Evolutionary conservation across 2,888 invertebrate genomes (phyloP).

Genomic region (Watsonalla cultraria): DNA sequence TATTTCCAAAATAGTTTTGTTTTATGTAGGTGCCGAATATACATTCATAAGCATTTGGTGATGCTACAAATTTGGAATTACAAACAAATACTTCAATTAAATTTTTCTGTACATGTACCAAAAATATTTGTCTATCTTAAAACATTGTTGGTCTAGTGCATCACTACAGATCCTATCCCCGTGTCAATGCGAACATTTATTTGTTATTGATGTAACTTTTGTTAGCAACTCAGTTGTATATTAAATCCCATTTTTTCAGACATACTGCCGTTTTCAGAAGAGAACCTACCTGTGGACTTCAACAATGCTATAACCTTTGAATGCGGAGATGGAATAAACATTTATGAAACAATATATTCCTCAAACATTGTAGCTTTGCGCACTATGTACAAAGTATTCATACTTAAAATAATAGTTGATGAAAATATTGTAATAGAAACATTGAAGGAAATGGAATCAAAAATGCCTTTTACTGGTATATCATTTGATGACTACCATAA

Average conservation of each 20-base stretch:
- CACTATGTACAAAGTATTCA: constrained; percentile 51
- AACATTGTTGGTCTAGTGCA: too few relatives aligned
- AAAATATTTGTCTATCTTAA: too few relatives aligned
- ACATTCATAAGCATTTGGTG: too few relatives aligned
- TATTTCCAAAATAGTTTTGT: neutral
- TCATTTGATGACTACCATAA: constrained; percentile 59
- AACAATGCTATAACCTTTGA: constrained; percentile 36
- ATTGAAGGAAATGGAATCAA: constrained; percentile 48
- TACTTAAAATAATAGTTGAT: constrained; percentile 44
- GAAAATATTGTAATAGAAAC: constrained; percentile 36
- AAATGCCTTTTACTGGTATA: constrained; percentile 57
- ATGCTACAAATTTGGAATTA: too few relatives aligned
- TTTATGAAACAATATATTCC: constrained; percentile 58
- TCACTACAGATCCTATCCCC: too few relatives aligned
- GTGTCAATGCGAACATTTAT: too few relatives aligned
- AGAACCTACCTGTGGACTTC: constrained; percentile 29
- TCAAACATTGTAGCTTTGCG: constrained; percentile 52
- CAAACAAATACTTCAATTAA: too few relatives aligned
- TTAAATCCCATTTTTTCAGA: constrained; percentile 40
- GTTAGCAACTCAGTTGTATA: neutral
- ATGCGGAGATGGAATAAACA: constrained; percentile 43
- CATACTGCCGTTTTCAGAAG: constrained; percentile 45
- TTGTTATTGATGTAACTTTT: too few relatives aligned
- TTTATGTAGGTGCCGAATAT: too few relatives aligned
- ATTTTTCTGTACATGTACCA: too few relatives aligned